A percentile compares a stretch with the other conserved stretches of the same genome.
phyloP scores from a whole-genome alignment of 2,113 vertebrate species.

The cattle (Bos taurus) region DNA sequence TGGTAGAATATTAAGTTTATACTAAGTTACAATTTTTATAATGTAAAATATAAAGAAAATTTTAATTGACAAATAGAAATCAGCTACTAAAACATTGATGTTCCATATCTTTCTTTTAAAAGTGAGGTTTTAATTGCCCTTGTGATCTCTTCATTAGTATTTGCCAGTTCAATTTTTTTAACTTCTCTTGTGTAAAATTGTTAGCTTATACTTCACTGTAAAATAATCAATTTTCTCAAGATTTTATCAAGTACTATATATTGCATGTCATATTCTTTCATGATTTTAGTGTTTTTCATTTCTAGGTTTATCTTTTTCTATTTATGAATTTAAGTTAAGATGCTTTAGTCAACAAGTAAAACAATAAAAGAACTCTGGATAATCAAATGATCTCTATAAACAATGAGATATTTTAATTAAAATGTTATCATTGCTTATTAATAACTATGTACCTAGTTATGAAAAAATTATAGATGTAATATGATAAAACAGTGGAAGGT shows the following conservation, averaged over 20 bases:
- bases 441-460: background rate
- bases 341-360: background rate
- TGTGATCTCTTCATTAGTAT: background rate
- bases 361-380: background rate
- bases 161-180: background rate
- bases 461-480: background rate
- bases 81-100: background rate
- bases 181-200: background rate
- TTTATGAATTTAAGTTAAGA: background rate
- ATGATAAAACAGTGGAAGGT: background rate
- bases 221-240: background rate
- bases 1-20: background rate
- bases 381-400: background rate
- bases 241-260: background rate
- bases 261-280: background rate
- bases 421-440: background rate
- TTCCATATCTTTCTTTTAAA: background rate
- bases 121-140: background rate
- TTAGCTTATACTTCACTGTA: background rate
- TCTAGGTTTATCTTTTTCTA: background rate
- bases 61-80: background rate
- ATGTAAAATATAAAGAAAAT: background rate
- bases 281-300: background rate
- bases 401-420: background rate
- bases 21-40: background rate